Evolutionary conservation across 2,113 vertebrate genomes (phyloP).

Genomic region (Bolborhynchus lineola): DNA sequence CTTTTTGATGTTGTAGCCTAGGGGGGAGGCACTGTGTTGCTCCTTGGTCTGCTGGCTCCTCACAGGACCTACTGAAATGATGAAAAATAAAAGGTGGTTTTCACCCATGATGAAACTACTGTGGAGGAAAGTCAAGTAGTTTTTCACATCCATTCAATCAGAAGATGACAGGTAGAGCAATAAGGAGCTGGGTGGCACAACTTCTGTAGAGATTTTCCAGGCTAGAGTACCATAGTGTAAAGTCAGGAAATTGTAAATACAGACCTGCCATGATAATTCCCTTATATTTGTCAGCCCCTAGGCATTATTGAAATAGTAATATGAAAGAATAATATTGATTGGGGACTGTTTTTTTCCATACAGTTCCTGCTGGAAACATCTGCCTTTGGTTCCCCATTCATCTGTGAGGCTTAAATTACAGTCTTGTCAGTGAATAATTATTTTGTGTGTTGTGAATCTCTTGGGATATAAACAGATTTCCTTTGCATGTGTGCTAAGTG

Average conservation of each 20-base stretch:
- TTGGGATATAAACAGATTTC: neutral
- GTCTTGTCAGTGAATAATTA: constrained; percentile 29
- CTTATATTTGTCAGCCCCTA: neutral
- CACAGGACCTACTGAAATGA: neutral
- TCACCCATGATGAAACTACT: neutral
- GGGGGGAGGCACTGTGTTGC: fast-evolving
- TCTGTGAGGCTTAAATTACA: neutral
- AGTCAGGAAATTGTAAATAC: neutral
- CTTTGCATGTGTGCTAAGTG: neutral
- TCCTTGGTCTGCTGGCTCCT: neutral
- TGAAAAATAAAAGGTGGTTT: neutral
- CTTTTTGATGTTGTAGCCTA: neutral
- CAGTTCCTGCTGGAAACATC: neutral
- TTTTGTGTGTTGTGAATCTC: neutral
- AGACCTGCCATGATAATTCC: neutral
- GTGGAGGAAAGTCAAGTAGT: neutral
- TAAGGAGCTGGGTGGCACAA: neutral
- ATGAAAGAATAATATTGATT: constrained; percentile 22
- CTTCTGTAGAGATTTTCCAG: neutral
- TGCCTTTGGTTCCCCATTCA: neutral
- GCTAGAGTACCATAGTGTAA: neutral
- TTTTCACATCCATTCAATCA: neutral
- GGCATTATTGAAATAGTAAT: neutral
- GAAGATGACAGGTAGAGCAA: neutral
- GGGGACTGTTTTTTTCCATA: neutral